Percentiles rank a stretch among this genome's conserved stretches.
phyloP scores from a whole-genome alignment of 2,888 invertebrate species.

The Amphipyra berbera region DNA sequence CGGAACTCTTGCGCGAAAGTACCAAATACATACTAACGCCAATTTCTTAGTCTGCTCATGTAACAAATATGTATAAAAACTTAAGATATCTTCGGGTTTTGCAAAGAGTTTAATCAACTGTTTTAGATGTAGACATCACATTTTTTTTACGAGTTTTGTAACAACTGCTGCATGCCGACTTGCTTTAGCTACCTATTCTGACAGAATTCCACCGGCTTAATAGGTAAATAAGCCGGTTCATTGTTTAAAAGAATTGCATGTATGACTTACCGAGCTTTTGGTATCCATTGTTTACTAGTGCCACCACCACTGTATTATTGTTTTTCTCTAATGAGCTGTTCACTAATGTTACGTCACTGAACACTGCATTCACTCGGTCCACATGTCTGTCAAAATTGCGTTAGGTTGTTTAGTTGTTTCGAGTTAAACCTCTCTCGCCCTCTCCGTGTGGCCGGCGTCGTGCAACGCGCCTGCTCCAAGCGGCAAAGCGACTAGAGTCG shows the following conservation, averaged over 20 bases:
- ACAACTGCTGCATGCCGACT: conserved; percentile 1
- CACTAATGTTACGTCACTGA: conserved; percentile 86
- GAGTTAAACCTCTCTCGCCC: conserved; percentile 87
- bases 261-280: conserved; percentile 84
- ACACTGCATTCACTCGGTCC: conserved; percentile 88
- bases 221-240: conserved; percentile 42
- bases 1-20: conserved; percentile 16
- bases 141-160: conserved; percentile 9
- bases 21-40: conserved; percentile 8
- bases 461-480: conserved; percentile 85
- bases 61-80: neutral
- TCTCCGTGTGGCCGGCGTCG: conserved; percentile 88
- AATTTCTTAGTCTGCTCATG: neutral
- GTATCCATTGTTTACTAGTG: conserved; percentile 82
- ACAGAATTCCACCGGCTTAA: conserved; percentile 12
- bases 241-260: conserved; percentile 63
- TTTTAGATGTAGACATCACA: conserved; percentile 1
- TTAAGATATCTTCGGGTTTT: neutral
- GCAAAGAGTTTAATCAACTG: conserved; percentile 28
- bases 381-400: conserved; percentile 79
- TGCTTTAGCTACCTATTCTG: neutral
- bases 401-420: conserved; percentile 72
- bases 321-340: conserved; percentile 69
- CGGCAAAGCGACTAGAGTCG: conserved; percentile 91
- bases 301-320: conserved; percentile 73